A percentile compares a stretch with the other conserved stretches of the same genome.
Conservation (phyloP, 2,888 invertebrate genomes). For the Aleiodes testaceus region DNA sequence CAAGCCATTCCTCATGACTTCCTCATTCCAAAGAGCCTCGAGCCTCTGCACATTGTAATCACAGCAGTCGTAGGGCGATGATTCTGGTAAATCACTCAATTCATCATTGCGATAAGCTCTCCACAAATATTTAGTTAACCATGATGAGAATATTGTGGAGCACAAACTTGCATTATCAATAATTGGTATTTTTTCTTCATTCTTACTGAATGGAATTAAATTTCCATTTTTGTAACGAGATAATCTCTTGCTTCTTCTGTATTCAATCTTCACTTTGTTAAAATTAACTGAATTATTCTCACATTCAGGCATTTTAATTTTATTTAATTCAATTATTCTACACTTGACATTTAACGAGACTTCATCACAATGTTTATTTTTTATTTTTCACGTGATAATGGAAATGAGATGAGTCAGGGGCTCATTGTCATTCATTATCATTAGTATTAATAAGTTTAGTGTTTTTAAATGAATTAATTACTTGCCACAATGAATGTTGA, state of each 20-base stretch:
- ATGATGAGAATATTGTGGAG: slow-evolving; percentile 74
- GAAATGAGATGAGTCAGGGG: too few species aligned
- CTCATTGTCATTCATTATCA: too few species aligned
- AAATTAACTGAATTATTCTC: not conserved
- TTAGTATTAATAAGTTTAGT: too few species aligned
- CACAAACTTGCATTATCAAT: slow-evolving; percentile 73
- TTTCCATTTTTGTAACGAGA: slow-evolving; percentile 61
- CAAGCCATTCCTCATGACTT: slow-evolving; percentile 71
- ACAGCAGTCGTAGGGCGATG: slow-evolving; percentile 74
- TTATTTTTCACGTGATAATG: too few species aligned
- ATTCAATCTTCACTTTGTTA: slow-evolving; percentile 43
- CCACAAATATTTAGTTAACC: slow-evolving; percentile 75
- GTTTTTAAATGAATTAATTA: too few species aligned
- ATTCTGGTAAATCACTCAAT: slow-evolving; percentile 67
- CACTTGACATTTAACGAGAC: too few species aligned
- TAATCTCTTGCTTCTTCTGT: slow-evolving; percentile 50
- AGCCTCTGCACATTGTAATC: slow-evolving; percentile 75
- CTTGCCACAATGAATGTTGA: too few species aligned
- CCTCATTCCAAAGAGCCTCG: slow-evolving; percentile 75
- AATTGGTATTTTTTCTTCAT: slow-evolving; percentile 33
- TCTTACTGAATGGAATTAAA: slow-evolving; percentile 62
- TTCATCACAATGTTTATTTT: too few species aligned
- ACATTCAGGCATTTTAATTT: not conserved
- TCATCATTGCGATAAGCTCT: slow-evolving; percentile 73
- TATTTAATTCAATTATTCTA: not conserved